These are phyloP conservation scores for Holothuria scabra DNA, from an alignment of 53 echinoderm and acorn worm species.

Conservation along the genomic window DNA sequence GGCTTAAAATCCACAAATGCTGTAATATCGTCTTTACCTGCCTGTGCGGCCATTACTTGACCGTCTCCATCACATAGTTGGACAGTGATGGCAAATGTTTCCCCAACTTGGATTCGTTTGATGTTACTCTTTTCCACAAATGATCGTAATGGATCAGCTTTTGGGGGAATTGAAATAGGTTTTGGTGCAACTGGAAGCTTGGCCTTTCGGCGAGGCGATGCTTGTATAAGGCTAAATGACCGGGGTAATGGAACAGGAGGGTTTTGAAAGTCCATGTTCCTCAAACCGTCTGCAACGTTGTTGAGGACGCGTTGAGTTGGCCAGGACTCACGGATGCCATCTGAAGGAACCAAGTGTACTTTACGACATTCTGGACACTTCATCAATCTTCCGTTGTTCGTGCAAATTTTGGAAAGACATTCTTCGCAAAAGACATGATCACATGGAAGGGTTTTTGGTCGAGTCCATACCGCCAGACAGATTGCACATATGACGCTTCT, in stretches of 20 bases:
- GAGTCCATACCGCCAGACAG: neutral
- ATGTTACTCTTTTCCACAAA: neutral
- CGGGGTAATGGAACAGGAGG: no score
- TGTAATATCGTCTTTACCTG: neutral
- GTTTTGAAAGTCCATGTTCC: neutral
- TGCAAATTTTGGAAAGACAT: neutral
- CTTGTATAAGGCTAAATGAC: no score
- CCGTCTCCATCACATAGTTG: neutral
- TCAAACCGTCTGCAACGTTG: neutral
- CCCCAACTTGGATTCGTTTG: neutral
- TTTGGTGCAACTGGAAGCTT: no score
- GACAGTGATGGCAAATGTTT: neutral
- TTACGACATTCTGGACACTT: neutral
- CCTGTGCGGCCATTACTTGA: neutral
- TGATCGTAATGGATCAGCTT: neutral
- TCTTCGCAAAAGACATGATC: neutral
- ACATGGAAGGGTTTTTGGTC: slow-evolving; percentile 6
- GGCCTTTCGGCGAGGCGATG: no score
- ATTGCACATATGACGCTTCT: neutral
- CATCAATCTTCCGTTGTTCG: neutral
- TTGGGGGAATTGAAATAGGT: no score
- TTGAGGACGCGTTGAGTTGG: neutral
- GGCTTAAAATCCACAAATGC: neutral
- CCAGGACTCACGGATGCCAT: neutral
- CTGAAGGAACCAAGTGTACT: neutral